These are phyloP conservation scores for Leuciscus waleckii DNA, from an alignment of 2,797 vertebrate genomes.

Conservation along the genomic window DNA sequence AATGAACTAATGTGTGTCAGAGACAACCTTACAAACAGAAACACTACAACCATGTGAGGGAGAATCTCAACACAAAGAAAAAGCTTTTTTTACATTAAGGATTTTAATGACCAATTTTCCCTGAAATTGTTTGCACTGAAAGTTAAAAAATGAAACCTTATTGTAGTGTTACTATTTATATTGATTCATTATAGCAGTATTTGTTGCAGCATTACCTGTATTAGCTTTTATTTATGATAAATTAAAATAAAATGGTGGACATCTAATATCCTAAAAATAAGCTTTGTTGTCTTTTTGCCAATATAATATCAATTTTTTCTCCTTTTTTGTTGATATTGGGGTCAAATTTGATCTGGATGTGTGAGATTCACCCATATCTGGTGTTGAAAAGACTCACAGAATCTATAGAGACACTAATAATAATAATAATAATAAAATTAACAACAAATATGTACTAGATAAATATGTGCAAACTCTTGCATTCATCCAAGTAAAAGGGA, in stretches of 20 bases:
- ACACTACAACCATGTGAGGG: background rate
- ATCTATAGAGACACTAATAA: background rate
- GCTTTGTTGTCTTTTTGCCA: background rate
- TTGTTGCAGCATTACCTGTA: too few species aligned
- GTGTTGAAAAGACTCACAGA: background rate
- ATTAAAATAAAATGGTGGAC: too few species aligned
- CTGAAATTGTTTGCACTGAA: background rate
- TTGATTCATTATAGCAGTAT: too few species aligned
- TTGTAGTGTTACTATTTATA: too few species aligned
- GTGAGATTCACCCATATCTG: background rate
- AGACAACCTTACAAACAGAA: background rate
- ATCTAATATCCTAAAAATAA: background rate
- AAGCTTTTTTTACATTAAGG: background rate
- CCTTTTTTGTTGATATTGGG: background rate
- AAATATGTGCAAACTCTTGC: constrained; percentile 53
- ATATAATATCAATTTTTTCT: background rate
- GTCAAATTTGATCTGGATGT: background rate
- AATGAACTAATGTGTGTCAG: too few species aligned
- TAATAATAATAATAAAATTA: constrained; percentile 35
- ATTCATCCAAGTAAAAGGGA: background rate
- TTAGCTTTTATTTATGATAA: too few species aligned
- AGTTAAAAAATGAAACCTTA: too few species aligned
- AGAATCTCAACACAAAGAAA: background rate
- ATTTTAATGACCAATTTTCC: background rate
- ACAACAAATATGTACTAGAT: constrained; percentile 30